phyloP scores from a whole-genome alignment of 2,888 invertebrate species.

The Carcina quercana region DNA sequence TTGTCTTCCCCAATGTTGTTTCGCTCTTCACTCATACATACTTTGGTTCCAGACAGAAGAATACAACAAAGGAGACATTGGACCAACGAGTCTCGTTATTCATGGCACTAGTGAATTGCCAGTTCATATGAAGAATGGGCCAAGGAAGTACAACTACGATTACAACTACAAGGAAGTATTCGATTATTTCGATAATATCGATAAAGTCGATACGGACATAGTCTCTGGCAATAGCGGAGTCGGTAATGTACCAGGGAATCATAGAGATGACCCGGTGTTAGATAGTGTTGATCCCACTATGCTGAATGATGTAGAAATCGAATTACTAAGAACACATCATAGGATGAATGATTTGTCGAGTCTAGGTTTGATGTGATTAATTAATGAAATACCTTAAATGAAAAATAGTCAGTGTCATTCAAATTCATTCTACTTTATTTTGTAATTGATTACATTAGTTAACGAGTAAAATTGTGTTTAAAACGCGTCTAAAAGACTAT shows the following conservation, averaged over 20 bases:
- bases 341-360: slow-evolving; percentile 19
- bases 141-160: slow-evolving; percentile 67
- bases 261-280: slow-evolving; percentile 23
- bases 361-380: neutral
- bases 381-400: neutral
- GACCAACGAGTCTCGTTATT: slow-evolving; percentile 74
- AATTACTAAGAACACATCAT: slow-evolving; percentile 50
- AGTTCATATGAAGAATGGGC: slow-evolving; percentile 73
- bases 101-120: slow-evolving; percentile 82
- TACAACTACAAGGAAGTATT: slow-evolving; percentile 44
- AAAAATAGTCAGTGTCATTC: too few species aligned
- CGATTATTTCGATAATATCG: slow-evolving; percentile 25
- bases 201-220: slow-evolving; percentile 23
- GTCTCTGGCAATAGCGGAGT: slow-evolving; percentile 24
- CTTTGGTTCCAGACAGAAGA: slow-evolving; percentile 40
- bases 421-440: too few species aligned
- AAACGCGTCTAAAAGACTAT: too few species aligned
- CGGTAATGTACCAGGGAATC: slow-evolving; percentile 29
- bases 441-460: too few species aligned
- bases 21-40: neutral
- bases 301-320: slow-evolving; percentile 43
- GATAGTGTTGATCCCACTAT: slow-evolving; percentile 33
- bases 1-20: too few species aligned
- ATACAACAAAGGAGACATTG: slow-evolving; percentile 74
- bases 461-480: too few species aligned